Evolutionary conservation across 2,888 invertebrate species (phyloP), one percentile per base, ranked within the genome.

Genomic region (Eupeodes luniger): DNA sequence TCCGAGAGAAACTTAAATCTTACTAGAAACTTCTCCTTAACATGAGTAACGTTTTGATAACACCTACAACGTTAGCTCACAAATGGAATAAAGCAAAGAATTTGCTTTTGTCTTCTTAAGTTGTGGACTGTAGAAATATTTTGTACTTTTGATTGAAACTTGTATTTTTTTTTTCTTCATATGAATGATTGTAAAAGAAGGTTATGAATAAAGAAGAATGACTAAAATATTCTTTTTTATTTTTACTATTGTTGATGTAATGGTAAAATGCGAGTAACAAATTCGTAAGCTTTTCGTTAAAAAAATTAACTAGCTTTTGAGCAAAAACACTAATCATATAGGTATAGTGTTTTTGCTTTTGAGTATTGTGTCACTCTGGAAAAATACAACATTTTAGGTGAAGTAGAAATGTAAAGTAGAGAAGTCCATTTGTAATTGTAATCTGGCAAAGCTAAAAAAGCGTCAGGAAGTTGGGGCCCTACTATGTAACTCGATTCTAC

Each of bases 111-210:
- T 1, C 34, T 69, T 12, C 53, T 62, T n/a, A 19, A 44, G 1
- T 59, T 66, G 5, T 64, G 10, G 19, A 64, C 6, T 47, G 19
- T 51, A 16, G 67, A 67, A 40, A 53, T 69, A 69, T 53, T 69
- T 69, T 69, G 53, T 69, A 64, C 47, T 51, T 66, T 66, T 66
- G 9, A 49, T 69, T 69, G 34, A 69, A 69, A 53, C 4, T 53
- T 53, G 10, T 36, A 6, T n/a, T 19, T 19, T 19, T 47, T 67
- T 1, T 67, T 49, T n/a, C 27, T 51, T 67, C 19, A 34, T 47
- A 49, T 66, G 14, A 47, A 49, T 14, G 7, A 12, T 67, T 51
- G 12, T 67, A 0, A 47, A 51, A 27, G 14, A 66, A 51, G 34
- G 36, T 19, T 51, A 62, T 51, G 34, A 67, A 67, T 67, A 67